Evolutionary conservation across 92 coral and sea anemone species (phyloP), one percentile per base, ranked within the genome.

Genomic region (Desmophyllum pertusum): DNA sequence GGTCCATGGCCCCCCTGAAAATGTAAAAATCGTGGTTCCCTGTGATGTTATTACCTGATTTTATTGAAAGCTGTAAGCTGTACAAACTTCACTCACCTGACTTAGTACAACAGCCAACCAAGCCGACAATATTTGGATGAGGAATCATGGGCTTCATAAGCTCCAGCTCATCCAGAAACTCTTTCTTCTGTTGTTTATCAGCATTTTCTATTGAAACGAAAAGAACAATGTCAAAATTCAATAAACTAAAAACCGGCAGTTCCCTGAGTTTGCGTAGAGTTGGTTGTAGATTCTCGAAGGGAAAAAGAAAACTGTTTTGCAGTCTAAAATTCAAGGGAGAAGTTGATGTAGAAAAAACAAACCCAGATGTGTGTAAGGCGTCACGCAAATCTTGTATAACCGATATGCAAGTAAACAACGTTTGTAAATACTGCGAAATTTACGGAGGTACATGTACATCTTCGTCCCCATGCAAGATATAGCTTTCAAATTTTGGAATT

Each of bases 71-170:
- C n/a, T n/a, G n/a, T 55, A 19, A 55, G 63, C 23, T 64, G 36
- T 30, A 65, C 17, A 71, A 13, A 76, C 48, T 31, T 45, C 43
- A 76, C 86, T 72, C 10, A 97, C 99, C 93, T 91, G 98, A 89
- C 76, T 95, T 92, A 13, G 95, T 97, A 62, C 97, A 94, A 80
- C 98, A 94, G 25, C 95, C 99, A 1, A 97, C 91, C 73, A 97
- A 73, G 2, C 99, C 93, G 6, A 97, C 97, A 39, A 97, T 92
- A 42, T 97, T 97, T 1, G 98, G 99, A 81, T 97, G 99, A 15
- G 98, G 91, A 3, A 91, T 86, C 82, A 97, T 88, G 73, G 98
- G 86, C 79, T 94, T 94, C 99, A 97, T 97, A 37, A 97, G 90
- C 23, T 97, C 99, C 79, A 97, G 86, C 77, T 97, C 99, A 41